phyloP scores from a whole-genome alignment of 37 sponge, comb jelly and placozoan species.

The Chondrosia reniformis region DNA sequence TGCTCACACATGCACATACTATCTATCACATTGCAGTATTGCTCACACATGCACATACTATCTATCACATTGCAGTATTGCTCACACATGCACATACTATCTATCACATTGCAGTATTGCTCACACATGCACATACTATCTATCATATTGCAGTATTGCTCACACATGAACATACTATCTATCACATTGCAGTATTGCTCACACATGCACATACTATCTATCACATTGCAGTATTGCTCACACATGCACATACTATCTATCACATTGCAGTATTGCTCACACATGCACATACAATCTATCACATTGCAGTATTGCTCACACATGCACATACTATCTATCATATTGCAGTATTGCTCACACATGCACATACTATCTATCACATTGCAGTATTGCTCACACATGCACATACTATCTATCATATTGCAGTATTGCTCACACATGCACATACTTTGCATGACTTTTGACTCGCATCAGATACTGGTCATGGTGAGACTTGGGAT shows the following conservation, averaged over 20 bases:
- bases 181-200: neutral
- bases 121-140: neutral
- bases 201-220: neutral
- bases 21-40: neutral
- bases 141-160: neutral
- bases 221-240: neutral
- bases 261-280: neutral
- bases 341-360: neutral
- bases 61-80: neutral
- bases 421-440: neutral
- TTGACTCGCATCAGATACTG: slow-evolving; percentile 16
- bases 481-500: slow-evolving; percentile 28
- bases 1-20: neutral
- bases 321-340: neutral
- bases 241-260: slow-evolving; percentile 29
- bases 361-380: neutral
- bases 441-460: slow-evolving; percentile 47
- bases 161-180: neutral
- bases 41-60: neutral
- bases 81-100: slow-evolving; percentile 17
- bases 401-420: neutral
- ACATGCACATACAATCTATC: neutral
- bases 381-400: neutral
- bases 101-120: slow-evolving; percentile 43
- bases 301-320: neutral